A percentile compares a stretch with the other conserved stretches of the same genome.
Evolutionary conservation across 2,113 vertebrate genomes (phyloP).

Genomic region (Polyodon spathula): DNA sequence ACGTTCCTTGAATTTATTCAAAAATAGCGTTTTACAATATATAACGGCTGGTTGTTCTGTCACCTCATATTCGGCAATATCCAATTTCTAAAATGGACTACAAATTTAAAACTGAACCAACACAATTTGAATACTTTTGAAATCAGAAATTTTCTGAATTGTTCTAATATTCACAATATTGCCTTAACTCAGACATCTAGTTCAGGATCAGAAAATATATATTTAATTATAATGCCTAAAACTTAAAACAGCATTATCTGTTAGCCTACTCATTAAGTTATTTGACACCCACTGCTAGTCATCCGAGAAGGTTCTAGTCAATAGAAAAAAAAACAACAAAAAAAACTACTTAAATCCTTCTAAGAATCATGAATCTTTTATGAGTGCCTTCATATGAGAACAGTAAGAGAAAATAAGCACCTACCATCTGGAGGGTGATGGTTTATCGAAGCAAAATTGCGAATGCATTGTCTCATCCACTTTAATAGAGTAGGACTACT

Average conservation of each 20-base stretch:
- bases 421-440: slow-evolving; percentile 67
- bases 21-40: too few species aligned
- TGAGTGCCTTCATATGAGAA: slow-evolving; percentile 61
- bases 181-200: neutral
- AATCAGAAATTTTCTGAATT: neutral
- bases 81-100: too few species aligned
- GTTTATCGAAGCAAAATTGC: too few species aligned
- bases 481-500: too few species aligned
- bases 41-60: too few species aligned
- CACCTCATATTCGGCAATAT: too few species aligned
- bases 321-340: slow-evolving; percentile 35
- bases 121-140: too few species aligned
- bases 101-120: too few species aligned
- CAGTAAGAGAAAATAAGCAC: slow-evolving; percentile 54
- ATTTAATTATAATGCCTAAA: neutral
- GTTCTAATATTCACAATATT: neutral
- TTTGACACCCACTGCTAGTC: slow-evolving; percentile 31
- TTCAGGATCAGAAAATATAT: too few species aligned
- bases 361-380: slow-evolving; percentile 68
- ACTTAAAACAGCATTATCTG: slow-evolving; percentile 13
- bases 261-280: slow-evolving; percentile 16
- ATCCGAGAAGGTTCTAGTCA: slow-evolving; percentile 47
- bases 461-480: slow-evolving; percentile 23
- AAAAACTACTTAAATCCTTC: slow-evolving; percentile 46
- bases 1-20: too few species aligned